Evolutionary conservation across 1,140 invertebrate genomes (phyloP).

Genomic region (Phymorhynchus buccinoides): DNA sequence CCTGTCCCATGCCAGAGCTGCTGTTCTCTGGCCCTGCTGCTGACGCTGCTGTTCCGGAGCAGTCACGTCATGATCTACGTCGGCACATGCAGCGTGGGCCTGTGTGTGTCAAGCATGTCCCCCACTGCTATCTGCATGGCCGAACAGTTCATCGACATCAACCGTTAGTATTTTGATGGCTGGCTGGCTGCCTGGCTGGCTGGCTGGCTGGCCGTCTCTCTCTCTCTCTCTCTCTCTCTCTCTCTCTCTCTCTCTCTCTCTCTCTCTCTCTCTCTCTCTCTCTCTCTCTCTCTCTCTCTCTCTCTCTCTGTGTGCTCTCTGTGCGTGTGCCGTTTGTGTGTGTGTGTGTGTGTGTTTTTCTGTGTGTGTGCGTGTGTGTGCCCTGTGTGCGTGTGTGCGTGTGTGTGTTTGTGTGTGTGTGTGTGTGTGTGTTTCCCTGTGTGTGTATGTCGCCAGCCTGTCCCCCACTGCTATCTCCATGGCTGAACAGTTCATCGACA

Average conservation of each 20-base stretch:
- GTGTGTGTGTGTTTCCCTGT: background rate
- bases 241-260: too few relatives aligned
- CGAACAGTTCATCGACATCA: conserved; percentile 75
- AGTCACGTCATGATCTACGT: conserved; percentile 72
- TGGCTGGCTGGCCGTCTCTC: too few relatives aligned
- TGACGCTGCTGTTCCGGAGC: conserved; percentile 71
- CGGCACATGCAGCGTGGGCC: conserved; percentile 73
- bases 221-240: background rate
- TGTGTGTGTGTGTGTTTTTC: too few relatives aligned
- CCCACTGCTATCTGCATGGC: conserved; percentile 75
- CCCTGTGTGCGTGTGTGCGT: background rate
- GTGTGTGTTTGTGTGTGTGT: conserved; percentile 2
- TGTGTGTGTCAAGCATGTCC: conserved; percentile 75
- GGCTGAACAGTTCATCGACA: conserved; percentile 75
- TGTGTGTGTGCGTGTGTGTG: too few relatives aligned
- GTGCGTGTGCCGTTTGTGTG: too few relatives aligned
- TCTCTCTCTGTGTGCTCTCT: too few relatives aligned
- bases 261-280: background rate
- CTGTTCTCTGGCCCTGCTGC: conserved; percentile 68
- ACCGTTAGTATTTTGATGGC: conserved; percentile 74
- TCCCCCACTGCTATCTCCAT: conserved; percentile 49
- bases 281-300: background rate
- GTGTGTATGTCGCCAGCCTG: background rate
- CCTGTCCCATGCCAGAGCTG: conserved; percentile 73
- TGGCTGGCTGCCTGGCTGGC: background rate